phyloP scores from a whole-genome alignment of 2,113 vertebrate species.

The Phainopepla nitens region DNA sequence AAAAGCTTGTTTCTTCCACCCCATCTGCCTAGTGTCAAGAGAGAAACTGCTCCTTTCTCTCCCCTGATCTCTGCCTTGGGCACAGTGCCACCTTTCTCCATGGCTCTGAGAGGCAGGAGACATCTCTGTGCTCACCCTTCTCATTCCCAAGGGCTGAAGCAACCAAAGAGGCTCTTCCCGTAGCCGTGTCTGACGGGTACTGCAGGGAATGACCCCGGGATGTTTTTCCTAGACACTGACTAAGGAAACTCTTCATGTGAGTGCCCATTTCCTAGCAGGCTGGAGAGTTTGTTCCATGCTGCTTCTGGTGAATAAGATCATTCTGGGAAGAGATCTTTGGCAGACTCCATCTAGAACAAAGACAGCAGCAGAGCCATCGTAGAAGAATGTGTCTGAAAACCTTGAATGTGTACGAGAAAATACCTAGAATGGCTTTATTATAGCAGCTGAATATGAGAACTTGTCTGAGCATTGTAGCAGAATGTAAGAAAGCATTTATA shows the following conservation, averaged over 20 bases:
- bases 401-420: neutral
- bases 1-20: neutral
- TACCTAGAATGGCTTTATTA: neutral
- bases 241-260: neutral
- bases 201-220: neutral
- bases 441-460: neutral
- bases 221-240: neutral
- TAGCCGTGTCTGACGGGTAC: neutral
- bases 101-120: neutral
- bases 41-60: neutral
- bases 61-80: neutral
- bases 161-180: neutral
- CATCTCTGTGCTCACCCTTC: neutral
- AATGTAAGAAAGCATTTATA: neutral
- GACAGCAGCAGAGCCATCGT: neutral
- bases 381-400: neutral
- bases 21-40: neutral
- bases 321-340: slow-evolving; percentile 44
- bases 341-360: neutral
- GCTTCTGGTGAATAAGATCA: neutral
- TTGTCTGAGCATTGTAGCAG: neutral
- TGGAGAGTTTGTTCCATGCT: slow-evolving; percentile 26
- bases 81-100: neutral
- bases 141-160: neutral
- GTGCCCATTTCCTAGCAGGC: neutral